A percentile compares a stretch with the other conserved stretches of the same genome.
These are phyloP conservation scores for Drosophila rubida DNA, from an alignment of 2,888 invertebrate genomes.

Conservation along the genomic window DNA sequence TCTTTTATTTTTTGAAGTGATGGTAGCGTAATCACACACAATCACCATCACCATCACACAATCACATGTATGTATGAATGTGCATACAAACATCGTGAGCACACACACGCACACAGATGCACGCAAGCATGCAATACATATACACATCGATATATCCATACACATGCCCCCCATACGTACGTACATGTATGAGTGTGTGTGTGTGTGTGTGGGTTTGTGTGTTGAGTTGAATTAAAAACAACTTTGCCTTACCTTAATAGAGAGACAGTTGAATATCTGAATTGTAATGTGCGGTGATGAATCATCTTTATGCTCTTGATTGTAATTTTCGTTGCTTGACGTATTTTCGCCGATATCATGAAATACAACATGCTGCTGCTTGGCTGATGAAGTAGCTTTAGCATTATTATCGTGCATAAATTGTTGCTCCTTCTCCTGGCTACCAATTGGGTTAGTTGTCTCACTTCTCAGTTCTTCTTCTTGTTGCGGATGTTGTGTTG, in stretches of 20 bases:
- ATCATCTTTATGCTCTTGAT: conserved; percentile 78
- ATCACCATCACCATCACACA: conserved; percentile 48
- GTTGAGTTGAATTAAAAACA: conserved; percentile 67
- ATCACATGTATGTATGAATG: conserved; percentile 37
- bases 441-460: conserved; percentile 32
- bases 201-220: conserved; percentile 34
- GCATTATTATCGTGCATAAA: conserved; percentile 44
- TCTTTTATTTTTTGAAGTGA: conserved; percentile 45
- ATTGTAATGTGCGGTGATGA: conserved; percentile 85
- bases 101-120: conserved; percentile 18
- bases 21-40: conserved; percentile 46
- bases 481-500: conserved; percentile 39
- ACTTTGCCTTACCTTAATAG: conserved; percentile 89
- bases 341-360: conserved; percentile 42
- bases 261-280: conserved; percentile 91
- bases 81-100: conserved; percentile 44
- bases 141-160: conserved; percentile 10
- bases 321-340: conserved; percentile 52
- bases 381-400: conserved; percentile 36
- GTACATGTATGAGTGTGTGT: conserved; percentile 10
- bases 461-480: conserved; percentile 25
- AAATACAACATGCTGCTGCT: conserved; percentile 30
- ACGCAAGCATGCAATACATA: conserved; percentile 5
- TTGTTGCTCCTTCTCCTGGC: conserved; percentile 34
- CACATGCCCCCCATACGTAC: background rate